A percentile compares a stretch with the other conserved stretches of the same genome.
Evolutionary conservation across 37 sponge, comb jelly and placozoan genomes (phyloP).

Genomic region (Chondrilla cf. caribensis): DNA sequence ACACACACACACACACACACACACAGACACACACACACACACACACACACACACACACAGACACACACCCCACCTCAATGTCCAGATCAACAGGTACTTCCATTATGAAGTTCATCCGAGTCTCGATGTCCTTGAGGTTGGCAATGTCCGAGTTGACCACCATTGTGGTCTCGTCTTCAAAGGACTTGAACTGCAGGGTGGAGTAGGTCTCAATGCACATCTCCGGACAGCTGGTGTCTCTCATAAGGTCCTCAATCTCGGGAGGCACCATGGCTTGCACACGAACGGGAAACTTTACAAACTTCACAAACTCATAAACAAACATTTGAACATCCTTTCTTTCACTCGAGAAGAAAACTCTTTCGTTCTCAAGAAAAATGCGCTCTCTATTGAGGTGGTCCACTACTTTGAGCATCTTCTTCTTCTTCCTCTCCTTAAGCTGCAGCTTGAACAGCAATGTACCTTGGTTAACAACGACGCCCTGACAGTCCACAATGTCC

Average conservation of each 20-base stretch:
- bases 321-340: conserved; percentile 2
- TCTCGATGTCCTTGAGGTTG: neutral
- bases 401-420: neutral
- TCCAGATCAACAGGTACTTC: conserved; percentile 19
- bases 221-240: neutral
- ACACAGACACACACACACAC: neutral
- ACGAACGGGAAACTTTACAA: neutral
- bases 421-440: neutral
- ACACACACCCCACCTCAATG: conserved; percentile 11
- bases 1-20: neutral
- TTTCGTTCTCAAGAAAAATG: neutral
- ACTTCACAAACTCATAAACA: conserved; percentile 2
- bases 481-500: neutral
- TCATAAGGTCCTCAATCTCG: neutral
- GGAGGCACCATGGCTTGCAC: conserved; percentile 8
- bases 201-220: neutral
- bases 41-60: conserved; percentile 16
- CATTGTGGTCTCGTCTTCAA: neutral
- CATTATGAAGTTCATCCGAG: neutral
- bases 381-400: neutral
- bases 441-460: neutral
- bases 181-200: neutral
- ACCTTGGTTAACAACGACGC: neutral
- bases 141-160: conserved; percentile 13
- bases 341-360: conserved; percentile 19